phyloP scores from a whole-genome alignment of 2,797 vertebrate species.

The Melanotaenia pygmaea region DNA sequence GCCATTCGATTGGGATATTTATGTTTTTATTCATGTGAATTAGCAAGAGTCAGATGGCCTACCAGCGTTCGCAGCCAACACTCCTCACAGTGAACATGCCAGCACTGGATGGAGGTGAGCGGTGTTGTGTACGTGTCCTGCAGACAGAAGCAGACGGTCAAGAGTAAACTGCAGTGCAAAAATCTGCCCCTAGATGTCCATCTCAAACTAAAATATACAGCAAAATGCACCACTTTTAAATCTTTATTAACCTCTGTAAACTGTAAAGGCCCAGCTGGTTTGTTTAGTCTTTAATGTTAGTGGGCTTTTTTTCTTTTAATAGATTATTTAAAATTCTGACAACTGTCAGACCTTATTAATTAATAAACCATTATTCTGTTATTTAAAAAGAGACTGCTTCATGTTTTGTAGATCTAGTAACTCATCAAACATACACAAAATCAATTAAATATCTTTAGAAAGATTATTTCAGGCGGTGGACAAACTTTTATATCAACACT shows the following conservation, averaged over 20 bases:
- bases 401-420: background rate
- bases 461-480: background rate
- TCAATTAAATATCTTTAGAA: background rate
- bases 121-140: slow-evolving; percentile 87
- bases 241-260: background rate
- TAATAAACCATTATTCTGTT: background rate
- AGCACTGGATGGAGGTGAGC: slow-evolving; percentile 89
- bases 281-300: no score
- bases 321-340: no score
- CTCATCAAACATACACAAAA: no score
- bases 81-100: slow-evolving; percentile 90
- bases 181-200: slow-evolving; percentile 71
- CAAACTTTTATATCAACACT: background rate
- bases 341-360: background rate
- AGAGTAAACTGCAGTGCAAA: slow-evolving; percentile 27
- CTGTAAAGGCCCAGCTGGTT: no score
- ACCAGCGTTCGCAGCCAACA: slow-evolving; percentile 89
- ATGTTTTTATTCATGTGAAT: background rate
- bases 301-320: no score
- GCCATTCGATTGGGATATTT: background rate
- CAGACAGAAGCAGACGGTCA: slow-evolving; percentile 16
- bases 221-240: background rate
- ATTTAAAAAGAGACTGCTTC: background rate
- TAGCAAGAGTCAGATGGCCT: slow-evolving; percentile 27
- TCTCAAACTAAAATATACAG: slow-evolving; percentile 20